phyloP scores from a whole-genome alignment of 1,140 invertebrate genomes.

The Akabosia matsudoensis region DNA sequence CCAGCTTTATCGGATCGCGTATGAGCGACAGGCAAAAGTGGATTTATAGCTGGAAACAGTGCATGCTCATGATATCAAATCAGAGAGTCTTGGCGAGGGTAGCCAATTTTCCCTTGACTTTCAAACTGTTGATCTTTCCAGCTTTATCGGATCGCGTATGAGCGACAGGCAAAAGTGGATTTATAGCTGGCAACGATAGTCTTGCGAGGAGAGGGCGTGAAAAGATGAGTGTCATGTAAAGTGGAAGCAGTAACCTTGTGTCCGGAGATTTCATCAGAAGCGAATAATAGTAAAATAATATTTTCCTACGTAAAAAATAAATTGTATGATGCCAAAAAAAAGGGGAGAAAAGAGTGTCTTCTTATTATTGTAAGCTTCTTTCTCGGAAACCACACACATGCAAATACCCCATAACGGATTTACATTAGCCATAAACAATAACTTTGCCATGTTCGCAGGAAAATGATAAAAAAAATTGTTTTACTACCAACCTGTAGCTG shows the following conservation, averaged over 20 bases:
- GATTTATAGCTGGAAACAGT: slow-evolving; percentile 26
- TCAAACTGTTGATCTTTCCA: slow-evolving; percentile 11
- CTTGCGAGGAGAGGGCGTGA: slow-evolving; percentile 3
- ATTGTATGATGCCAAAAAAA: background rate
- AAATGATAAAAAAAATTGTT: background rate
- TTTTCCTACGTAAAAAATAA: background rate
- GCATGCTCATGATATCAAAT: no score
- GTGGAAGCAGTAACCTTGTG: background rate
- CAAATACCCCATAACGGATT: background rate
- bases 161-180: slow-evolving; percentile 6
- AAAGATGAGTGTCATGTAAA: slow-evolving; percentile 6
- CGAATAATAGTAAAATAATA: slow-evolving; percentile 24
- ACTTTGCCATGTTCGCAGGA: background rate
- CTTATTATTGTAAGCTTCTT: background rate
- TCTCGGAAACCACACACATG: background rate
- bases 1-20: background rate
- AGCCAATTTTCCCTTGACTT: slow-evolving; percentile 2
- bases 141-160: background rate
- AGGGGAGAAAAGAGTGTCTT: background rate
- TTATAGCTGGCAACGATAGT: no score
- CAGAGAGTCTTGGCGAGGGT: slow-evolving; percentile 16
- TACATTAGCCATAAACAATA: background rate
- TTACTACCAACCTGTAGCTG: slow-evolving; percentile 47
- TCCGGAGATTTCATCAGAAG: background rate
- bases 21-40: background rate